A percentile compares a stretch with the other conserved stretches of the same genome.
Conservation (phyloP, 2,113 vertebrate genomes). For the Kryptolebias marmoratus region DNA sequence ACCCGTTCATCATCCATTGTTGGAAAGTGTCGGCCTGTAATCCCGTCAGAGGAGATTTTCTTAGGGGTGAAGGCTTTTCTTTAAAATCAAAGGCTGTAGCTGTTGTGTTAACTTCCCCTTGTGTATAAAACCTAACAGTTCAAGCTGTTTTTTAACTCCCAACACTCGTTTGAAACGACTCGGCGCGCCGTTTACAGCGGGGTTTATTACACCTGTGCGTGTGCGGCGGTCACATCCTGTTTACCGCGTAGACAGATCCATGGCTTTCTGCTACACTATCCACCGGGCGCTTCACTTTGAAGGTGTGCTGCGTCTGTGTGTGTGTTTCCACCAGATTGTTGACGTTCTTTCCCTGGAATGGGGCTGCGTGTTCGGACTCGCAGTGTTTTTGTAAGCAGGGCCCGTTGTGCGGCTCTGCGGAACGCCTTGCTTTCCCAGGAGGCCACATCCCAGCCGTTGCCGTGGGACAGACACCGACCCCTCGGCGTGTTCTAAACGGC, state of each 20-base stretch:
- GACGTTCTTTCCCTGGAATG: constrained; percentile 59
- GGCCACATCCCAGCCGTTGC: constrained; percentile 60
- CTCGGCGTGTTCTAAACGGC: constrained; percentile 52
- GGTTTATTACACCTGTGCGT: no score
- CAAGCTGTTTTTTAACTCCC: background rate
- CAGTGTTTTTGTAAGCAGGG: constrained; percentile 64
- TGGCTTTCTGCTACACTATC: background rate
- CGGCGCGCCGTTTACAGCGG: background rate
- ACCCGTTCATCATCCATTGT: constrained; percentile 39
- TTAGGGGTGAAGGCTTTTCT: background rate
- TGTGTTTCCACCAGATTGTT: constrained; percentile 39
- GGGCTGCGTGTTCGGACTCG: constrained; percentile 75
- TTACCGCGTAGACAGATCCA: background rate
- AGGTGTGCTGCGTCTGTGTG: constrained; percentile 32
- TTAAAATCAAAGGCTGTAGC: background rate
- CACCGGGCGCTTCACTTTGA: background rate
- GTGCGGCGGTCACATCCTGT: background rate
- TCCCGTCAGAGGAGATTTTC: constrained; percentile 60
- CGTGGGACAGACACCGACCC: constrained; percentile 53
- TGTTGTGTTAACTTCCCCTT: background rate
- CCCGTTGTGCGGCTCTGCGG: constrained; percentile 51
- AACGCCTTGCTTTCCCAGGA: constrained; percentile 73
- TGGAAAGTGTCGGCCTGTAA: constrained; percentile 41
- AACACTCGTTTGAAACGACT: constrained; percentile 4
- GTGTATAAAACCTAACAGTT: background rate